Conservation (phyloP, 2,113 vertebrate genomes). For the Labeo rohita region DNA sequence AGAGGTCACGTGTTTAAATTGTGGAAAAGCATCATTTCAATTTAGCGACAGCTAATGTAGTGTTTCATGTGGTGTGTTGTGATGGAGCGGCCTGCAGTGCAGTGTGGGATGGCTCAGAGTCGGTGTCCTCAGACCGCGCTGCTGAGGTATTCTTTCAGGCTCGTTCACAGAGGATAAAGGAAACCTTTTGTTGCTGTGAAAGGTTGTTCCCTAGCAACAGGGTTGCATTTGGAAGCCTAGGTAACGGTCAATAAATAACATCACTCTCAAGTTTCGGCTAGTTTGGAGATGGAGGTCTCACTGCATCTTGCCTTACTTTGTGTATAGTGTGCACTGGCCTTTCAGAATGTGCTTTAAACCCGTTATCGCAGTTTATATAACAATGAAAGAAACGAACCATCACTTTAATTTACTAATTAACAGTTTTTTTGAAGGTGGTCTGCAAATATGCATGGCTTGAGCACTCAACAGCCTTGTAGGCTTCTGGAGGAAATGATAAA, state of each 20-base stretch:
- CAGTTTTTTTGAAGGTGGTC: not conserved
- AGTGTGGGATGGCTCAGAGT: slow-evolving; percentile 24
- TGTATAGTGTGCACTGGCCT: slow-evolving; percentile 1
- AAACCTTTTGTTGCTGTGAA: slow-evolving; percentile 80
- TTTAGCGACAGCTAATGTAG: not conserved
- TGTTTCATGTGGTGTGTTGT: not conserved
- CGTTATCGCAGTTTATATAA: not conserved
- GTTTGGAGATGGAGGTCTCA: slow-evolving; percentile 46
- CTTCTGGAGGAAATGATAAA: slow-evolving; percentile 19
- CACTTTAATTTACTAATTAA: not conserved
- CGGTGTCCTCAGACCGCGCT: slow-evolving; percentile 46
- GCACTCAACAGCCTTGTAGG: not conserved
- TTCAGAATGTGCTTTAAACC: not conserved
- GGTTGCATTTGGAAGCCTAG: slow-evolving; percentile 76
- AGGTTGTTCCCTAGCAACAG: slow-evolving; percentile 82
- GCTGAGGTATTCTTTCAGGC: slow-evolving; percentile 68
- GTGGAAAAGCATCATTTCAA: not conserved
- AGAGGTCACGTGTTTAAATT: not conserved
- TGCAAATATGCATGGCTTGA: not conserved
- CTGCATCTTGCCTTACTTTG: slow-evolving; percentile 51
- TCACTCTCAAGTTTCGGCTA: slow-evolving; percentile 62
- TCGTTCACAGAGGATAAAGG: slow-evolving; percentile 60
- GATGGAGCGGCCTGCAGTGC: not conserved
- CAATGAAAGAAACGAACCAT: not conserved
- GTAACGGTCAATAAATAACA: slow-evolving; percentile 68